phyloP scores from a whole-genome alignment of 1,140 invertebrate genomes.

The fruit fly (Drosophila melanogaster) region DNA sequence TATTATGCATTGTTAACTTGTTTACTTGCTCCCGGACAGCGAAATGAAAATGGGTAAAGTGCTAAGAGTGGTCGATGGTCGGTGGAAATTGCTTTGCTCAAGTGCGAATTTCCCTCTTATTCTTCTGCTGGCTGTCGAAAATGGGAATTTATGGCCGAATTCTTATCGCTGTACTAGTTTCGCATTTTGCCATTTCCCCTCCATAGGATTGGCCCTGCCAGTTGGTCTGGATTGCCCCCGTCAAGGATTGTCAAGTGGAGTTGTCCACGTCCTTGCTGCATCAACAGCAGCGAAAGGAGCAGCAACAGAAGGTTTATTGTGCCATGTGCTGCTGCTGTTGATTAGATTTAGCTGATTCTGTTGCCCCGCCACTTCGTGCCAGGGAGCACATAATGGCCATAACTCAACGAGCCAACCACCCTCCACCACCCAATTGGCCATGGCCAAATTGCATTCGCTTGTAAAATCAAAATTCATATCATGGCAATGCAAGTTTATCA shows the following conservation, averaged over 20 bases:
- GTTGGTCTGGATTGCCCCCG: conserved; percentile 8
- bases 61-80: conserved; percentile 1
- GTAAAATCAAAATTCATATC: conserved; percentile 58
- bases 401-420: conserved; percentile 7
- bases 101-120: conserved; percentile 14
- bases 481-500: conserved; percentile 56
- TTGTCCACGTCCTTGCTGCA: conserved; percentile 19
- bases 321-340: conserved; percentile 14
- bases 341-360: conserved; percentile 42
- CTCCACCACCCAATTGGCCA: neutral
- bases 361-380: neutral
- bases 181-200: neutral
- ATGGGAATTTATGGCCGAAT: conserved; percentile 38
- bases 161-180: conserved; percentile 10
- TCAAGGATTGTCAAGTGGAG: conserved; percentile 27
- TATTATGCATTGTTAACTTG: conserved; percentile 34
- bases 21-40: conserved; percentile 14
- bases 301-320: neutral
- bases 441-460: conserved; percentile 32
- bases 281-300: neutral
- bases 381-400: conserved; percentile 33
- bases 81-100: conserved; percentile 16
- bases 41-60: conserved; percentile 12
- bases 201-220: conserved; percentile 15
- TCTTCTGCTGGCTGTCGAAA: conserved; percentile 15